These are phyloP conservation scores for Rhopalosiphum nymphaeae DNA, from an alignment of 2,888 invertebrate genomes.

Conservation along the genomic window DNA sequence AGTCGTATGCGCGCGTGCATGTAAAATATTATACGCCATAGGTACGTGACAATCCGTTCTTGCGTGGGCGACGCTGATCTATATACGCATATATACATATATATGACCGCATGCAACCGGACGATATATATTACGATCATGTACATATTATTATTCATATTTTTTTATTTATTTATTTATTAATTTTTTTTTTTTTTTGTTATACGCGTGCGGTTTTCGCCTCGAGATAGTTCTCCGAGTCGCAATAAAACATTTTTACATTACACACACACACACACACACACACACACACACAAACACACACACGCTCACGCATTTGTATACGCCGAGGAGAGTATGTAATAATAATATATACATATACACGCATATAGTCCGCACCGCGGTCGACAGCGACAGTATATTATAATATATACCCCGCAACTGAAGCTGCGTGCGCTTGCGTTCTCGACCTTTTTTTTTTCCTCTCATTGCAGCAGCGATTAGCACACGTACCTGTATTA, in stretches of 20 bases:
- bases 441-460: neutral
- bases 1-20: neutral
- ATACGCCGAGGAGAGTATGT: neutral
- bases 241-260: neutral
- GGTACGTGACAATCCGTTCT: slow-evolving; percentile 5
- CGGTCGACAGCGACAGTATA: neutral
- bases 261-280: neutral
- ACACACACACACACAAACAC: neutral
- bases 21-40: neutral
- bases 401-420: neutral
- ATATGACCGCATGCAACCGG: neutral
- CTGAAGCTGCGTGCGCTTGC: neutral
- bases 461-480: neutral
- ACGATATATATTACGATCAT: neutral
- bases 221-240: neutral
- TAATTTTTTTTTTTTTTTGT: neutral
- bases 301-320: too few relatives aligned
- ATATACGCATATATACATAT: neutral
- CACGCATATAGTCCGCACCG: neutral
- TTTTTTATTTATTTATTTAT: neutral
- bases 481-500: neutral
- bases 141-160: slow-evolving; percentile 3
- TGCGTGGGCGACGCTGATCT: slow-evolving; percentile 47
- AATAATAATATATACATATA: neutral
- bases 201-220: neutral